Percentiles rank a stretch among this genome's conserved stretches.
These are phyloP conservation scores for Chiroxiphia lanceolata DNA, from an alignment of 2,797 vertebrate species.

Conservation along the genomic window DNA sequence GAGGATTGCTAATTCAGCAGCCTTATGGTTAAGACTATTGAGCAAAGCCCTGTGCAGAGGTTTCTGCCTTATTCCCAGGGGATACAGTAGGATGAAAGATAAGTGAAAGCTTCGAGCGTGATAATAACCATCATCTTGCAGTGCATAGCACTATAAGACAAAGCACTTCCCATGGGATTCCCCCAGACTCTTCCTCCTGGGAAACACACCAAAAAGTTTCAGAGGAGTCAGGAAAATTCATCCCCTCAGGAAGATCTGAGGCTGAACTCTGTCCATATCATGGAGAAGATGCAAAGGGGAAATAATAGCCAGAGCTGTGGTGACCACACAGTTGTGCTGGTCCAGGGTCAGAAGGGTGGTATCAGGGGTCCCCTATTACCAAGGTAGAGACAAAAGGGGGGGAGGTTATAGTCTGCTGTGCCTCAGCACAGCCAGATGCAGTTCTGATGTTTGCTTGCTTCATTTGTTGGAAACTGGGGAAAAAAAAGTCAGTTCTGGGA, in stretches of 20 bases:
- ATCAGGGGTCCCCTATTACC: accelerated
- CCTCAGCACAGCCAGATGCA: neutral
- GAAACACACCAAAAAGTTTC: neutral
- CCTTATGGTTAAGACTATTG: neutral
- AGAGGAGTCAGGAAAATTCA: neutral
- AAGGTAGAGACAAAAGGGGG: neutral
- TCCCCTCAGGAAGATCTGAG: neutral
- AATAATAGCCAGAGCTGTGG: neutral
- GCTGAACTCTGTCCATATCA: neutral
- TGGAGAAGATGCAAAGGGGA: neutral
- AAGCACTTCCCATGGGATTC: neutral
- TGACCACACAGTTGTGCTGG: accelerated
- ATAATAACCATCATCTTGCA: neutral
- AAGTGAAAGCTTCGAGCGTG: neutral
- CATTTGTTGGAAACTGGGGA: neutral
- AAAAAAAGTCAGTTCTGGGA: neutral
- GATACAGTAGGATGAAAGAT: neutral
- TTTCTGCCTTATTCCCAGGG: neutral
- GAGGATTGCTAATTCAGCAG: neutral
- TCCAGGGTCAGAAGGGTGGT: neutral
- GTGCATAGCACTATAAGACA: neutral
- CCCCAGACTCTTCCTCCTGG: neutral
- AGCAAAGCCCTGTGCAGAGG: neutral
- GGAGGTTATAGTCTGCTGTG: neutral
- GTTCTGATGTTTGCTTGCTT: neutral